Conservation (phyloP, 64 coral and sea anemone genomes). For the Anthopleura sola region DNA sequence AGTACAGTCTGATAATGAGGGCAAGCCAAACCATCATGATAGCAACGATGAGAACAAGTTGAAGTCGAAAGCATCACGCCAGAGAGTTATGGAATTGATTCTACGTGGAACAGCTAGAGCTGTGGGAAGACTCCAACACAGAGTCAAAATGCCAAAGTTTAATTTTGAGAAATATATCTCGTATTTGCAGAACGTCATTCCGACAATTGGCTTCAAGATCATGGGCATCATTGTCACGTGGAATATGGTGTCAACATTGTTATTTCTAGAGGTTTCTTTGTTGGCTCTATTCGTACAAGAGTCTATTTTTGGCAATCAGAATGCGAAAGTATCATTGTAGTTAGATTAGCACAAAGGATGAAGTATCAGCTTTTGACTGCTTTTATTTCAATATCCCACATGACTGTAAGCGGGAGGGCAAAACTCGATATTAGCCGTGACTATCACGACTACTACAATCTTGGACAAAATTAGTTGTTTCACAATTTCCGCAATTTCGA, state of each 20-base stretch:
- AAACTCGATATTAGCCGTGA: too few relatives aligned
- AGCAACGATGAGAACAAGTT: background rate
- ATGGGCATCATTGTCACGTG: constrained; percentile 72
- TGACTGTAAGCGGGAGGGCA: too few relatives aligned
- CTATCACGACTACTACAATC: too few relatives aligned
- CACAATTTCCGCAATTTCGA: too few relatives aligned
- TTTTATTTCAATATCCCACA: too few relatives aligned
- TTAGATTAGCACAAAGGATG: too few relatives aligned
- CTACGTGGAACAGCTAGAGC: constrained; percentile 78
- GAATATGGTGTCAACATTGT: constrained; percentile 77
- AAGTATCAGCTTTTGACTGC: too few relatives aligned
- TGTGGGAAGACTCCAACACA: constrained; percentile 70
- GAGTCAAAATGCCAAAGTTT: constrained; percentile 75
- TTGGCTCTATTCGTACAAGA: constrained; percentile 54
- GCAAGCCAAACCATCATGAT: background rate
- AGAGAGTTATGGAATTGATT: constrained; percentile 63
- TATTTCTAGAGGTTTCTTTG: constrained; percentile 62
- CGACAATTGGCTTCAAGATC: constrained; percentile 72
- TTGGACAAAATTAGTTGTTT: too few relatives aligned
- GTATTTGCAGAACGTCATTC: constrained; percentile 85
- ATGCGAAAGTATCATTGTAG: constrained; percentile 36
- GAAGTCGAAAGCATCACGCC: constrained; percentile 36
- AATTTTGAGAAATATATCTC: constrained; percentile 96
- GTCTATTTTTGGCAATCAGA: constrained; percentile 56
- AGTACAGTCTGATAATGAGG: constrained; percentile 49